Percentiles rank a stretch among this genome's conserved stretches.
These are phyloP conservation scores for Allochrocebus solatus DNA, from an alignment of 2,797 vertebrate genomes.

Conservation along the genomic window DNA sequence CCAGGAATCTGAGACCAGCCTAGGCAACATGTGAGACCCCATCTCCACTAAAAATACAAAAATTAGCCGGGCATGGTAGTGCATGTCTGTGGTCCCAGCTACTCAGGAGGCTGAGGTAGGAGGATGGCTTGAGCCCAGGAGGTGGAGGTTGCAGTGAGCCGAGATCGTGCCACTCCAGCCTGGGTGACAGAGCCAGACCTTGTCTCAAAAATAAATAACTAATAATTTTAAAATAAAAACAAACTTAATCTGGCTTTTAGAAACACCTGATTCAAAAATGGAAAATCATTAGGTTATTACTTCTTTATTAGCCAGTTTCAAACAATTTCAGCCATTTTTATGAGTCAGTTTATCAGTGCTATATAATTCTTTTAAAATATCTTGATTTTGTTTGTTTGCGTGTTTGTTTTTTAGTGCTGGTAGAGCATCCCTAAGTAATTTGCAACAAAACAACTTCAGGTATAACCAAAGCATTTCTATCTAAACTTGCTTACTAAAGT, in stretches of 20 bases:
- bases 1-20: not conserved
- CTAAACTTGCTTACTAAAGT: not conserved
- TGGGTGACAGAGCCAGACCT: not conserved
- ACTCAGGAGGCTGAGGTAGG: not conserved
- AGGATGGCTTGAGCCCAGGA: not conserved
- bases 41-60: not conserved
- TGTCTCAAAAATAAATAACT: not conserved
- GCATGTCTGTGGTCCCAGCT: not conserved
- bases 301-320: not conserved
- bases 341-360: not conserved
- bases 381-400: too few relatives aligned
- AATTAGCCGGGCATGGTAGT: not conserved
- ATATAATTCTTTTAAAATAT: constrained; percentile 5
- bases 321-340: constrained; percentile 36
- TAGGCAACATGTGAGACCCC: not conserved
- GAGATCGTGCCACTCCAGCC: not conserved
- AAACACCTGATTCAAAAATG: not conserved
- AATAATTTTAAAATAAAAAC: not conserved
- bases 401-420: not conserved
- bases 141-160: not conserved
- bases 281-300: not conserved
- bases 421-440: constrained; percentile 4
- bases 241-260: not conserved
- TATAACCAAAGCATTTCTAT: not conserved
- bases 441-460: not conserved